Conservation (phyloP, 92 coral and sea anemone species). For the Nematostella vectensis region DNA sequence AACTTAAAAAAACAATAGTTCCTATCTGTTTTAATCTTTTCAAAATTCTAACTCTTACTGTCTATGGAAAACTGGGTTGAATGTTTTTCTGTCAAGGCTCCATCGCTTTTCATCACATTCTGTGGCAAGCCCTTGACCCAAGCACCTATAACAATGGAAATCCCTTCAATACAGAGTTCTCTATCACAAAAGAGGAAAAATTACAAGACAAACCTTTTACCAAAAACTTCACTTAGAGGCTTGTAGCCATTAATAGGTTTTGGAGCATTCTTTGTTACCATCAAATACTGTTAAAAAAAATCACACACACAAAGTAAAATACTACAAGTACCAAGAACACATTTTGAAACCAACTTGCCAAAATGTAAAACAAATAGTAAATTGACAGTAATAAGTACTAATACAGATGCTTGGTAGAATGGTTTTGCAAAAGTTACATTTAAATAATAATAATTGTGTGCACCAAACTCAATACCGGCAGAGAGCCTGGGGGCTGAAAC, state of each 20-base stretch:
- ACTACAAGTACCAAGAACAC: too few relatives aligned
- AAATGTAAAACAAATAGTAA: background rate
- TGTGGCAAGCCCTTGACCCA: constrained; percentile 54
- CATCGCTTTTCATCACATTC: constrained; percentile 46
- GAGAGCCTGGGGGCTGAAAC: too few relatives aligned
- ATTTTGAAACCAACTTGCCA: background rate
- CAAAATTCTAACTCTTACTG: constrained; percentile 38
- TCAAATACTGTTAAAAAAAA: constrained; percentile 26
- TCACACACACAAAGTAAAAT: too few relatives aligned
- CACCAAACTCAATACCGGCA: too few relatives aligned
- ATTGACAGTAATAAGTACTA: too few relatives aligned
- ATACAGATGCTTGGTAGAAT: too few relatives aligned
- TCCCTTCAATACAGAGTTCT: background rate
- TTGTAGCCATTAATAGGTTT: constrained; percentile 41
- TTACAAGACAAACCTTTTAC: constrained; percentile 25
- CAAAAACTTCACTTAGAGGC: constrained; percentile 14
- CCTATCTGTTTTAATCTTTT: too few relatives aligned
- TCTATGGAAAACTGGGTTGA: constrained; percentile 83
- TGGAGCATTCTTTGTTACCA: constrained; percentile 46
- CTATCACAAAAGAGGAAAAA: background rate
- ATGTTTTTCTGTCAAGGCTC: constrained; percentile 47
- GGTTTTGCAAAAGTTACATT: too few relatives aligned
- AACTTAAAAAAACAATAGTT: too few relatives aligned
- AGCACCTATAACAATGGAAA: constrained; percentile 10
- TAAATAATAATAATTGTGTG: too few relatives aligned